Conservation (phyloP, 2,888 invertebrate genomes). For the Lepetodrilus schrolli region DNA sequence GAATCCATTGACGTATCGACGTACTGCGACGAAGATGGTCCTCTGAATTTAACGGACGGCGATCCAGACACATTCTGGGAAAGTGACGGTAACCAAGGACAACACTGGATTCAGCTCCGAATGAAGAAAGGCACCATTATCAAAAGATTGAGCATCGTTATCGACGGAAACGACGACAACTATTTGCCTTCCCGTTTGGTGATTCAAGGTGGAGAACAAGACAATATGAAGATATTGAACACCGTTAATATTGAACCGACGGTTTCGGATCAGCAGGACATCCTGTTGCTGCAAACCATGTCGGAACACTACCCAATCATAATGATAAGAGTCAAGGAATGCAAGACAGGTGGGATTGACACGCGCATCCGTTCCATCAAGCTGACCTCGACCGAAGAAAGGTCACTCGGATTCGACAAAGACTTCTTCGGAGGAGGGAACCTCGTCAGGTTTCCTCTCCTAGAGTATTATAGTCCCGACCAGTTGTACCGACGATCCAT, state of each 20-base stretch:
- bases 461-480: conserved; percentile 65
- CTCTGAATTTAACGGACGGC: conserved; percentile 71
- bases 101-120: conserved; percentile 72
- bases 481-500: conserved; percentile 68
- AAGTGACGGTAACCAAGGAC: conserved; percentile 73
- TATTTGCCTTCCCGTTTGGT: conserved; percentile 70
- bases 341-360: conserved; percentile 74
- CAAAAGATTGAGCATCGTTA: conserved; percentile 64
- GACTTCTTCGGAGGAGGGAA: conserved; percentile 69
- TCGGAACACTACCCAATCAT: conserved; percentile 70
- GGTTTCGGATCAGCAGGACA: conserved; percentile 54
- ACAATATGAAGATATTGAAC: conserved; percentile 65
- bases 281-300: conserved; percentile 66
- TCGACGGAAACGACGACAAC: conserved; percentile 72
- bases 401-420: conserved; percentile 67
- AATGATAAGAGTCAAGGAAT: conserved; percentile 72
- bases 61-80: conserved; percentile 75
- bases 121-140: conserved; percentile 75
- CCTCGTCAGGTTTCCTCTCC: conserved; percentile 68
- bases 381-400: conserved; percentile 69
- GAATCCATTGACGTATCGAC: conserved; percentile 73
- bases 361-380: conserved; percentile 72
- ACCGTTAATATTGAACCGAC: conserved; percentile 64
- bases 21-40: conserved; percentile 69
- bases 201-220: conserved; percentile 71